Evolutionary conservation across 2,113 vertebrate genomes (phyloP), one percentile per base, ranked within the genome.

Genomic region (Jaculus jaculus): DNA sequence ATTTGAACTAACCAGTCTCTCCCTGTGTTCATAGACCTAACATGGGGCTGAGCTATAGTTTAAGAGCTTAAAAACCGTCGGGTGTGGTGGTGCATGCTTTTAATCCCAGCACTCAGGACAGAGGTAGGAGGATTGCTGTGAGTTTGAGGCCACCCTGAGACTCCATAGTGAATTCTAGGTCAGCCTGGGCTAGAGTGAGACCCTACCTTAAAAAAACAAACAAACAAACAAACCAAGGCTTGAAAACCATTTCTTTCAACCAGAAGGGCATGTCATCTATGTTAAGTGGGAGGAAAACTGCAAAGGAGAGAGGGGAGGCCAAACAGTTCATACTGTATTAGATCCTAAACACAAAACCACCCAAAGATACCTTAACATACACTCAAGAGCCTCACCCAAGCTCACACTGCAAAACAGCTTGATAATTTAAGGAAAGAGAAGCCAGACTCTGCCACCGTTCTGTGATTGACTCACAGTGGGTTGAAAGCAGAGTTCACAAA

Each of bases 401-500:
- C 61, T 39, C 87, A 47, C 60, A 84, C 21, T 93, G 65, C 83
- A 92, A 28, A 90, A 11, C 3, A 60, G 91, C 72, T 74, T 96
- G 94, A 84, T 90, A 86, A 94, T 94, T 66, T 42, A 65, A 37
- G 69, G 96, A 61, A 60, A 4, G 39, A 66, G 80, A 96, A 96
- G 32, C 85, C 81, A 93, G 73, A 94, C 87, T 95, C 78, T 61
- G 82, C 60, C 84, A 63, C 23, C 88, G 79, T 58, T 63, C 30
- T 1, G 23, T 77, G 83, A 94, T 1, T 42, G 75, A 72, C 79
- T 87, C 80, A 77, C 8, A 39, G 68, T n/a, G 37, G 37, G 37
- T 84, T 92, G 69, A 68, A 66, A 87, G 81, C 71, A 68, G 90
- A 89, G 63, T 92, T 95, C 92, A 92, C 92, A 96, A 93, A 95